These are phyloP conservation scores for Echinops telfairi DNA, from an alignment of 2,113 vertebrate species.

Conservation along the genomic window DNA sequence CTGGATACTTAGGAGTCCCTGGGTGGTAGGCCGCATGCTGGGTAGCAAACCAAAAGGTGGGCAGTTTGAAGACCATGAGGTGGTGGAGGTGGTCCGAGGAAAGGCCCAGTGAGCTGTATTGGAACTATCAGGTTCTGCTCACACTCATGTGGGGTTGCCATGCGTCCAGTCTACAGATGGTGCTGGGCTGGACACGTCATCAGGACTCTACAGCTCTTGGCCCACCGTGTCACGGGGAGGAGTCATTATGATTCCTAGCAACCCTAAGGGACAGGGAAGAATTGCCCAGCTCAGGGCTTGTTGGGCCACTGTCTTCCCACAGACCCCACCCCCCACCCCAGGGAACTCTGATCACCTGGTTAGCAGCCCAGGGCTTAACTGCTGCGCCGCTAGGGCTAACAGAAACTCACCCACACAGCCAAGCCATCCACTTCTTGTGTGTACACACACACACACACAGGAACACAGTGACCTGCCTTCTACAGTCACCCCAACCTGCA, in stretches of 20 bases:
- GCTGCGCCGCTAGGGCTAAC: no score
- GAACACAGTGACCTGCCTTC: no score
- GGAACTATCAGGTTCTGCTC: not conserved
- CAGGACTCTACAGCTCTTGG: slow-evolving; percentile 8
- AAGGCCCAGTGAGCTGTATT: not conserved
- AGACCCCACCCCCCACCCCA: not conserved
- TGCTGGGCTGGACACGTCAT: not conserved
- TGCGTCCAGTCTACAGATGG: not conserved
- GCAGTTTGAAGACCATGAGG: not conserved
- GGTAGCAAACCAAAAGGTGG: not conserved
- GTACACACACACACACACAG: no score
- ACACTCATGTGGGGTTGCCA: not conserved
- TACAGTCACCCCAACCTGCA: no score
- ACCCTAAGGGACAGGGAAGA: not conserved
- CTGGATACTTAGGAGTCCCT: not conserved
- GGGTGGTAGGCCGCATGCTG: not conserved
- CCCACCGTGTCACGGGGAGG: not conserved
- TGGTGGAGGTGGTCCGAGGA: not conserved
- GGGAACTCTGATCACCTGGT: not conserved
- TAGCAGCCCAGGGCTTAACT: no score
- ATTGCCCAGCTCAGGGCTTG: not conserved
- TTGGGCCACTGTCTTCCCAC: not conserved
- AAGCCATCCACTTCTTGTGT: no score
- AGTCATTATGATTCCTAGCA: not conserved
- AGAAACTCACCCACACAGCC: no score